Percentiles rank a stretch among this genome's conserved stretches.
phyloP scores from a whole-genome alignment of 2,113 vertebrate species.

The Eclectus roratus region DNA sequence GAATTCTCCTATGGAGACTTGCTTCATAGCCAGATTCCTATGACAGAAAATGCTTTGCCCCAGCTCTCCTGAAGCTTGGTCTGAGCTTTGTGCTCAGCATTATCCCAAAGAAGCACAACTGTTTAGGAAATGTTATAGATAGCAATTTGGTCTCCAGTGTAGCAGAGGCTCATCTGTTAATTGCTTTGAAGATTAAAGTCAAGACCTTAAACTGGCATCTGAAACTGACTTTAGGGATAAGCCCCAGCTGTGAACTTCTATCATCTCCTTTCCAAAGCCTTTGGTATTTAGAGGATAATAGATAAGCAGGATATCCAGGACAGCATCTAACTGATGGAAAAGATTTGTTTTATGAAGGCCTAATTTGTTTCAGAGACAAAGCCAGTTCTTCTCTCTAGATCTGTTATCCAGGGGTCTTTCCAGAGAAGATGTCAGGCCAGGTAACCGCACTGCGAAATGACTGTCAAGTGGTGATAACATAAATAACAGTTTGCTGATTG shows the following conservation, averaged over 20 bases:
- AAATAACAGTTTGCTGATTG: neutral
- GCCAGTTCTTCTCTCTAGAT: neutral
- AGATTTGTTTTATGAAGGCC: neutral
- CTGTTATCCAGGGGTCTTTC: neutral
- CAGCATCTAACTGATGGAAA: neutral
- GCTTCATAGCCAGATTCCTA: neutral
- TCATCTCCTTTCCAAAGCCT: slow-evolving; percentile 16
- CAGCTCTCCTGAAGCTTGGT: neutral
- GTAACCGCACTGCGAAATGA: neutral
- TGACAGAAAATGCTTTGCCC: neutral
- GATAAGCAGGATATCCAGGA: slow-evolving; percentile 6
- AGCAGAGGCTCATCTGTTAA: slow-evolving; percentile 52
- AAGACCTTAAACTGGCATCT: slow-evolving; percentile 46
- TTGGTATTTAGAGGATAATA: slow-evolving; percentile 28
- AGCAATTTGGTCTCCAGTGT: slow-evolving; percentile 26
- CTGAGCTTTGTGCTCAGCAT: slow-evolving; percentile 11
- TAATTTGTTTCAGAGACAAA: neutral
- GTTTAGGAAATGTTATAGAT: slow-evolving; percentile 36
- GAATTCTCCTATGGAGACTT: neutral
- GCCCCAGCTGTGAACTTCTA: neutral
- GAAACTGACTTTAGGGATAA: slow-evolving; percentile 41
- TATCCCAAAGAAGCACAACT: slow-evolving; percentile 9
- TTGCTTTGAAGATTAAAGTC: slow-evolving; percentile 66
- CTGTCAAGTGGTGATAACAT: neutral
- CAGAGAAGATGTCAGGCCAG: neutral